Evolutionary conservation across 2,888 invertebrate genomes (phyloP), one percentile per base, ranked within the genome.

Genomic region (Drosophila demipolita): DNA sequence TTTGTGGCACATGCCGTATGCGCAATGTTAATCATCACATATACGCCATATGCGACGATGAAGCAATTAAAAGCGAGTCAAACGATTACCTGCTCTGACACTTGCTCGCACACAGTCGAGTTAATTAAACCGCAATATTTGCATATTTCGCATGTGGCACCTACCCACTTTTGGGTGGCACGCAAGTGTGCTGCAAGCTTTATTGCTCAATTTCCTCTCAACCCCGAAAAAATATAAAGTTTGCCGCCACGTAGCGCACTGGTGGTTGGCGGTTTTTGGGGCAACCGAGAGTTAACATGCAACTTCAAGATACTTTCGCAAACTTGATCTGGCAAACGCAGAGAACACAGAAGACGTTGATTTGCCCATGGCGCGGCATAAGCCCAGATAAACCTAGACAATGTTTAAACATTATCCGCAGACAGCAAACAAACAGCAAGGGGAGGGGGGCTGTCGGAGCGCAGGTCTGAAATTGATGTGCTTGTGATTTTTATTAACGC

Each of bases 81-180:
- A 78, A 71, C 78, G 82, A 65, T 72, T 80, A 80, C 81, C 71
- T 66, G 45, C 15, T 55, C 40, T n/a, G 58, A 50, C 68, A 63
- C 62, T 63, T 53, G 62, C 69, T 15, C 54, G 26, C 54, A 54
- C n/a, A 36, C 54, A 65, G 79, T 66, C 71, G 76, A 87, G 69
- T 90, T 87, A 90, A 87, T 87, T 87, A 87, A 87, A 88, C 89
- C 89, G 84, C 90, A 83, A 90, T 90, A 90, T 87, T 87, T 83
- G 80, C 86, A 87, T 88, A 83, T 81, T 88, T 78, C 61, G 54
- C 87, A 78, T 61, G 73, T 75, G 83, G 60, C 66, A 57, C 12
- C 52, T 20, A 26, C 53, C 48, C 26, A 29, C 29, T 6, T 29
- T 29, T 55, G 36, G 11, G 54, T 38, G 15, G 26, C 49, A 26